These are phyloP conservation scores for Caerostris extrusa DNA, from an alignment of 1,140 invertebrate genomes.

Conservation along the genomic window DNA sequence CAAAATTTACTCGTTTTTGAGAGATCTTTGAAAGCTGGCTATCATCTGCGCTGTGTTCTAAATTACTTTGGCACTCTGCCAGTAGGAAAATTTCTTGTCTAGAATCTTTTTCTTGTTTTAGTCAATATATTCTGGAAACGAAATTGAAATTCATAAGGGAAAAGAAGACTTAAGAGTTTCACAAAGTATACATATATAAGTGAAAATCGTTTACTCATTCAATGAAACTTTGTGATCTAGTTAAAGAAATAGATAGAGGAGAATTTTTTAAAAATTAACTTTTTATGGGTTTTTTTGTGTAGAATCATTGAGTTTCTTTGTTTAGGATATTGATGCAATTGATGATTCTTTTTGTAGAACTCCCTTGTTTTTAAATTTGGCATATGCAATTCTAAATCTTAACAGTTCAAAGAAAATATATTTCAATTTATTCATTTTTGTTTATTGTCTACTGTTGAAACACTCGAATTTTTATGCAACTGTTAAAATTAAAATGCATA, in stretches of 20 bases:
- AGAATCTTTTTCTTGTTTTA: constrained; percentile 11
- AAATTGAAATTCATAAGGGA: constrained; percentile 12
- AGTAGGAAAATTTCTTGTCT: not conserved
- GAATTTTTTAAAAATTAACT: no score
- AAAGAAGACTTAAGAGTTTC: constrained; percentile 1
- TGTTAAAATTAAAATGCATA: no score
- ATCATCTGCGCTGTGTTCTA: not conserved
- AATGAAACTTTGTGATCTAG: not conserved
- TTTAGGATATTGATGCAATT: no score
- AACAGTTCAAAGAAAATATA: no score
- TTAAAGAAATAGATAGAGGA: not conserved
- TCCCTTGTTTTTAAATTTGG: no score
- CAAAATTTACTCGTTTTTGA: not conserved
- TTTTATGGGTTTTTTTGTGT: no score
- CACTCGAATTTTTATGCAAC: no score
- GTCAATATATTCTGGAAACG: not conserved
- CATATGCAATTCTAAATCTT: no score
- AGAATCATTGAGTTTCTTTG: no score
- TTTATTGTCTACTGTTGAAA: no score
- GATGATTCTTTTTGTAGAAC: no score
- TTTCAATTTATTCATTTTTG: no score
- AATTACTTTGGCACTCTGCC: not conserved
- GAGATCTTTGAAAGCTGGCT: not conserved
- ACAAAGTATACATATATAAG: not conserved
- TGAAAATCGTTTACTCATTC: not conserved